These are phyloP conservation scores for Drosophila santomea DNA, from an alignment of 1,140 invertebrate species.

Conservation along the genomic window DNA sequence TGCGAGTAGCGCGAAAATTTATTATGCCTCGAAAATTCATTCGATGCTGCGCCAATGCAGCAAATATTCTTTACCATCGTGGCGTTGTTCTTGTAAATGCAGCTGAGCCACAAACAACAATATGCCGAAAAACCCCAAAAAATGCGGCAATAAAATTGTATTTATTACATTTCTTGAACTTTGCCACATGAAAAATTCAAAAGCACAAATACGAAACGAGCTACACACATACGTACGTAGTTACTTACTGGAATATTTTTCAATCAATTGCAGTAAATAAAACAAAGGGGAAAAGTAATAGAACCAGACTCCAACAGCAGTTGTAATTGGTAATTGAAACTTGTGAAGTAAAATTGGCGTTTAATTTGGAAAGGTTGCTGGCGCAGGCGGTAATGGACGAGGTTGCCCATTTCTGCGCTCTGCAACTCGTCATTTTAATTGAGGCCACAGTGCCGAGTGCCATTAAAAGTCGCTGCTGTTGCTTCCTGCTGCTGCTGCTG, in stretches of 20 bases:
- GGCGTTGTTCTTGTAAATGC: slow-evolving; percentile 47
- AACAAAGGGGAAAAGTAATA: slow-evolving; percentile 28
- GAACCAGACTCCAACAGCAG: slow-evolving; percentile 17
- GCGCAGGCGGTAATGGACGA: neutral
- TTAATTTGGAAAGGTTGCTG: slow-evolving; percentile 22
- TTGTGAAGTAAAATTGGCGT: slow-evolving; percentile 47
- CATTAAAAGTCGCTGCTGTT: slow-evolving; percentile 64
- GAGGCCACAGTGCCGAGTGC: slow-evolving; percentile 60
- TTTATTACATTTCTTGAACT: slow-evolving; percentile 73
- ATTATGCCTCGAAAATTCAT: slow-evolving; percentile 66
- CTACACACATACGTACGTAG: neutral
- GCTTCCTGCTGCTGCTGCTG: slow-evolving; percentile 24
- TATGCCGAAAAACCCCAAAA: slow-evolving; percentile 37
- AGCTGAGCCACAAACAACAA: slow-evolving; percentile 54
- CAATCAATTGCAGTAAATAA: slow-evolving; percentile 47
- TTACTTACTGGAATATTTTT: slow-evolving; percentile 43
- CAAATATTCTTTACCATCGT: slow-evolving; percentile 23
- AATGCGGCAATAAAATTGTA: slow-evolving; percentile 70
- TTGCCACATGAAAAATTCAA: slow-evolving; percentile 58
- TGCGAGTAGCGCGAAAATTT: slow-evolving; percentile 56
- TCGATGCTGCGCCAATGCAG: slow-evolving; percentile 63
- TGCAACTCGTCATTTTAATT: slow-evolving; percentile 53
- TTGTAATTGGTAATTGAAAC: slow-evolving; percentile 56
- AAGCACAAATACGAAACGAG: slow-evolving; percentile 30
- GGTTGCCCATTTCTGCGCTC: neutral